Evolutionary conservation across 2,113 vertebrate species (phyloP).

Genomic region (Phasianus colchicus): DNA sequence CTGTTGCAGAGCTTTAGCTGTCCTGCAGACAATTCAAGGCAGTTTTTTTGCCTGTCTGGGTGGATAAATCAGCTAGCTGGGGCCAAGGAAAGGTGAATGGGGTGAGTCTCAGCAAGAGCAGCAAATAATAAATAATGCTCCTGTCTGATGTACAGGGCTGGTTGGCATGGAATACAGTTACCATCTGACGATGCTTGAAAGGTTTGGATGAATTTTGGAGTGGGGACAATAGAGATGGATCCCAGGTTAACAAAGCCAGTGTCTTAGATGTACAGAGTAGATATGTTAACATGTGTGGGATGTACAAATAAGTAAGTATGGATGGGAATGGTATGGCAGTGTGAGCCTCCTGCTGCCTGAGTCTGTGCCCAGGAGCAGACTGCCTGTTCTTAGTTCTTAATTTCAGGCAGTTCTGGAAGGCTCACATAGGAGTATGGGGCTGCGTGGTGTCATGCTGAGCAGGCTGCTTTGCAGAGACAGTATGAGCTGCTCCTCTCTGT

Average conservation of each 20-base stretch:
- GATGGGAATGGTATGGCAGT: not conserved
- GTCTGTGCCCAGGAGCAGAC: rapidly evolving
- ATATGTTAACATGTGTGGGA: not conserved
- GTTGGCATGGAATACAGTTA: not conserved
- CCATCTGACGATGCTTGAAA: not conserved
- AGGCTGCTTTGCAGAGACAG: not conserved
- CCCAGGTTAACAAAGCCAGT: not conserved
- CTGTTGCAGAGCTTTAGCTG: not conserved
- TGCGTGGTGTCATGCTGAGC: not conserved
- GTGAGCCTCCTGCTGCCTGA: not conserved
- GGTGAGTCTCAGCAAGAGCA: not conserved
- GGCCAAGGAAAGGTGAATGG: not conserved
- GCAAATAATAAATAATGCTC: not conserved
- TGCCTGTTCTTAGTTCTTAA: not conserved
- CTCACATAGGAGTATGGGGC: rapidly evolving
- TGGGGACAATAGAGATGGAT: not conserved
- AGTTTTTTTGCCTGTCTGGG: not conserved
- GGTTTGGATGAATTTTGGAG: not conserved
- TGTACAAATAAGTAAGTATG: rapidly evolving
- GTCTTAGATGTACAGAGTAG: rapidly evolving
- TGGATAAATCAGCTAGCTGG: not conserved
- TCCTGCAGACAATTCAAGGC: not conserved
- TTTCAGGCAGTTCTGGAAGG: not conserved
- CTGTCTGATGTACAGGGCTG: not conserved
- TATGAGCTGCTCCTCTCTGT: not conserved